Evolutionary conservation across 2,888 invertebrate genomes (phyloP).

Genomic region (Leucozona laternaria): DNA sequence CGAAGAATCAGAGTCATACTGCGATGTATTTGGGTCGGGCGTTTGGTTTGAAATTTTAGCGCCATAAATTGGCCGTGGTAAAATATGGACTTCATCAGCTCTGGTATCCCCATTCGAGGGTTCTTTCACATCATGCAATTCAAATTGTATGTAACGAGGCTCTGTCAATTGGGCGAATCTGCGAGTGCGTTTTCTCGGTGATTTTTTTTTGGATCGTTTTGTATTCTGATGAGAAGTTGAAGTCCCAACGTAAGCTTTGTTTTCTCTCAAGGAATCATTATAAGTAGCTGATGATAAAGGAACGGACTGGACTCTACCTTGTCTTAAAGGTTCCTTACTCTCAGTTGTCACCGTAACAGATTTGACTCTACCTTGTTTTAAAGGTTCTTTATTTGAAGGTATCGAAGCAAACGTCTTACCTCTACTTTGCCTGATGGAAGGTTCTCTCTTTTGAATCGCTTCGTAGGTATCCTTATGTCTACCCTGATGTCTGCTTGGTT

Average conservation of each 20-base stretch:
- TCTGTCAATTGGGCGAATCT: conserved; percentile 73
- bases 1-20: background rate
- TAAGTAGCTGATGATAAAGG: background rate
- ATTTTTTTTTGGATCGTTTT: conserved; percentile 5
- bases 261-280: background rate
- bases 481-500: background rate
- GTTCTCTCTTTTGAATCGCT: background rate
- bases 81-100: conserved; percentile 1
- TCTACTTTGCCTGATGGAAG: background rate
- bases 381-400: background rate
- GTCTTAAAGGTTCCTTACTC: background rate
- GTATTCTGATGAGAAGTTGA: background rate
- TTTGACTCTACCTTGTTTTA: background rate
- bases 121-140: conserved; percentile 81
- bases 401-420: background rate
- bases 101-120: conserved; percentile 72
- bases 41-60: background rate
- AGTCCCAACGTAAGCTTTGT: background rate
- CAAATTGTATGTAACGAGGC: conserved; percentile 81
- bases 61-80: background rate
- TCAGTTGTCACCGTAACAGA: background rate
- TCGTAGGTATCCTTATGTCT: background rate
- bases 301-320: background rate
- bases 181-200: conserved; percentile 58
- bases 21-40: background rate